Evolutionary conservation across 2,113 vertebrate genomes (phyloP).

Genomic region (Hiodon tergisus): DNA sequence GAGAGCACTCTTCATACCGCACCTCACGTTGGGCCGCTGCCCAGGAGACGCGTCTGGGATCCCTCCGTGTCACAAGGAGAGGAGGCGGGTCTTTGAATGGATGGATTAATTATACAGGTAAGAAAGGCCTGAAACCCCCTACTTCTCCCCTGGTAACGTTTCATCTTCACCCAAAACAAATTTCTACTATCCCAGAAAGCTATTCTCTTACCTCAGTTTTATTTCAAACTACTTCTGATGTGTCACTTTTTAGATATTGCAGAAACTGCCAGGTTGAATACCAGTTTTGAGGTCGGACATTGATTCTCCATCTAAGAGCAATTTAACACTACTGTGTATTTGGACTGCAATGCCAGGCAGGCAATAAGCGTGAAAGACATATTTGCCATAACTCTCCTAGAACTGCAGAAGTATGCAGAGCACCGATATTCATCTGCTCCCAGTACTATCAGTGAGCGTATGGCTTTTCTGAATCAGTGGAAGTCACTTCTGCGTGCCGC

Average conservation of each 20-base stretch:
- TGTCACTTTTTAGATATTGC: background rate
- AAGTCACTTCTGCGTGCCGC: background rate
- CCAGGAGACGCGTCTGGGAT: background rate
- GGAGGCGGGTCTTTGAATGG: background rate
- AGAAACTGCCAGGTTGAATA: background rate
- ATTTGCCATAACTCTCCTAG: slow-evolving; percentile 5
- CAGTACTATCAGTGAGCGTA: background rate
- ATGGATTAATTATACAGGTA: background rate
- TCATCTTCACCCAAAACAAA: background rate
- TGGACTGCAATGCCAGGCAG: background rate
- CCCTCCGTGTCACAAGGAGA: background rate
- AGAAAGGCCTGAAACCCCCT: background rate
- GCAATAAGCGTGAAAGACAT: background rate
- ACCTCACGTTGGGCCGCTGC: background rate
- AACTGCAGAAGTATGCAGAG: background rate
- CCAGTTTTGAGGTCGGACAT: background rate
- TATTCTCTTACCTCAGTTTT: background rate
- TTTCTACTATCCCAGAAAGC: slow-evolving; percentile 2
- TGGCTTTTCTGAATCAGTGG: background rate
- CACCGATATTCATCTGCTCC: background rate
- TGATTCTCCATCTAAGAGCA: background rate
- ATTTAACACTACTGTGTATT: background rate
- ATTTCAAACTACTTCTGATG: background rate
- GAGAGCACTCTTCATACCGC: background rate
- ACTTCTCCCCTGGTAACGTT: background rate